Percentiles rank a stretch among this genome's conserved stretches.
These are phyloP conservation scores for Drosophila ustulata DNA, from an alignment of 2,888 invertebrate genomes.

Conservation along the genomic window DNA sequence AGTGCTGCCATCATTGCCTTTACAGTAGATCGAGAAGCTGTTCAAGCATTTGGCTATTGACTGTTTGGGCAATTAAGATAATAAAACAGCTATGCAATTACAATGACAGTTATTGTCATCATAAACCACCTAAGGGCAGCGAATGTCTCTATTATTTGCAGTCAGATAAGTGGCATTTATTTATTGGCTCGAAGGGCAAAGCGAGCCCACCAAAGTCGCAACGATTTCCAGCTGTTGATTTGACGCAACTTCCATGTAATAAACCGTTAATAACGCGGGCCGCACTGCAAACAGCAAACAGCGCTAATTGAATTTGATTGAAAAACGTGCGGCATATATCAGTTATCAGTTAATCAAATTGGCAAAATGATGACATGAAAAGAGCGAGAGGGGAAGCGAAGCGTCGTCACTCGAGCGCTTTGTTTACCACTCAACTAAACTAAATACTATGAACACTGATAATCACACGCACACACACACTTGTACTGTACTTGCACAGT, in stretches of 20 bases:
- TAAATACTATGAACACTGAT: background rate
- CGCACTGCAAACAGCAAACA: constrained; percentile 10
- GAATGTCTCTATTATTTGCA: background rate
- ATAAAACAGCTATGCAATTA: background rate
- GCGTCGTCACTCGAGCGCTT: constrained; percentile 33
- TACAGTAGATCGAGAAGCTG: background rate
- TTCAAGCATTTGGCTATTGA: background rate
- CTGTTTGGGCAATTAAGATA: background rate
- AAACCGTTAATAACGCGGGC: constrained; percentile 20
- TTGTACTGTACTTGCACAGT: background rate
- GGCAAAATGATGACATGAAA: constrained; percentile 4
- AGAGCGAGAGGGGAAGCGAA: background rate
- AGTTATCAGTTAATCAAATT: constrained; percentile 38
- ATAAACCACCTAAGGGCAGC: background rate
- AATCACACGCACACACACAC: background rate
- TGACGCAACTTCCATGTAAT: constrained; percentile 12
- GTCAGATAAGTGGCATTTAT: background rate
- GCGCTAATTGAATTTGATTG: constrained; percentile 52
- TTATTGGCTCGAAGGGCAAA: constrained; percentile 7
- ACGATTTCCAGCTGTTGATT: background rate
- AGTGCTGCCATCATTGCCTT: background rate
- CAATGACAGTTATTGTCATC: background rate
- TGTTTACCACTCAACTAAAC: constrained; percentile 58
- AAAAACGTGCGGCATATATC: constrained; percentile 52
- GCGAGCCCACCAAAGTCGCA: background rate